Evolutionary conservation across 2,888 invertebrate genomes (phyloP).

Genomic region (Ophion costatus): DNA sequence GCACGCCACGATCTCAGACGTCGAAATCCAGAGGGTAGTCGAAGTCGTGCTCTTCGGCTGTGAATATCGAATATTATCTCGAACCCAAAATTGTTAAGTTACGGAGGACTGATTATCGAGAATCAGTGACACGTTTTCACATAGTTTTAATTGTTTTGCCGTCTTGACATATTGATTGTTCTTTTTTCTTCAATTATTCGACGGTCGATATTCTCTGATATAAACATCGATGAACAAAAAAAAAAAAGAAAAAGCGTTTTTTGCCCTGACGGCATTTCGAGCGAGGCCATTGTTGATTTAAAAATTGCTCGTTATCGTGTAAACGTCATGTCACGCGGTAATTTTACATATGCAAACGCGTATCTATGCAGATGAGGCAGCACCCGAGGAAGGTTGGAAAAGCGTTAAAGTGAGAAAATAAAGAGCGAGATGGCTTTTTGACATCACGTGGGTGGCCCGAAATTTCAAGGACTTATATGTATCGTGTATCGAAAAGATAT

Average conservation of each 20-base stretch:
- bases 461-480: slow-evolving; percentile 14
- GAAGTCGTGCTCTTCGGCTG: too few species aligned
- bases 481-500: slow-evolving; percentile 9
- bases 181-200: too few species aligned
- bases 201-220: too few species aligned
- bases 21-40: too few species aligned
- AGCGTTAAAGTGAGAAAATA: neutral
- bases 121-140: too few species aligned
- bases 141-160: too few species aligned
- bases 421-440: neutral
- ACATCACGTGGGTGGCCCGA: neutral
- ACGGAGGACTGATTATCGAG: too few species aligned
- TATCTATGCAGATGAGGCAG: neutral
- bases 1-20: too few species aligned
- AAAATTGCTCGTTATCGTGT: slow-evolving; percentile 2
- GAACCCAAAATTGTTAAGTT: too few species aligned
- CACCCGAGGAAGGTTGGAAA: neutral
- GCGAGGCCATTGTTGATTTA: neutral
- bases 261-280: neutral
- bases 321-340: neutral
- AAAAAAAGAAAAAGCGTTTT: neutral
- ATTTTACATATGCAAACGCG: neutral
- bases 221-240: neutral
- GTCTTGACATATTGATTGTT: too few species aligned
- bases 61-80: too few species aligned